Evolutionary conservation across 2,797 vertebrate species (phyloP), one percentile per base, ranked within the genome.

Genomic region (Erithacus rubecula): DNA sequence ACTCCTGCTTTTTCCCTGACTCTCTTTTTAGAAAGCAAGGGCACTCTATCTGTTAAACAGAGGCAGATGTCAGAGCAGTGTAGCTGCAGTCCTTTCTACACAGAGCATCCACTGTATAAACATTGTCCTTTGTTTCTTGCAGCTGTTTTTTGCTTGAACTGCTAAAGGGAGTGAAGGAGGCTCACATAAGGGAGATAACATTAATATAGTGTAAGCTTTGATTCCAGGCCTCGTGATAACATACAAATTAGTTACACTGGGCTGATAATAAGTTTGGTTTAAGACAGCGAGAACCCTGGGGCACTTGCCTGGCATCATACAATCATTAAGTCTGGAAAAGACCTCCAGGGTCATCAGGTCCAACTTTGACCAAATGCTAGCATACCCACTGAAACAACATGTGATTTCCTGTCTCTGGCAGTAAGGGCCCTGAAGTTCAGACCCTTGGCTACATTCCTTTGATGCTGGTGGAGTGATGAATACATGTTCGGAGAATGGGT

Each of bases 151-250:
- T 24, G 10, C 59, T 37, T 76, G 43, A 82, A 47, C 60, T 63
- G 52, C n/a, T 87, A 80, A 71, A 77, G 63, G 55, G 37, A 91
- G 70, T 9, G 77, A 92, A 74, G 87, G 83, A 89, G 93, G 67
- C 56, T 75, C 68, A 30, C 58, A 37, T 37, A 74, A 63, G 39
- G 52, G 36, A 92, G 77, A 83, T 20, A 83, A 34, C 13, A 58
- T 14, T 80, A 37, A 81, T 46, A 72, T 23, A 55, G 27, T 37
- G 58, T 36, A 79, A 83, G 56, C 71, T 95, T 94, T 76, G 62
- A 87, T 84, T 82, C 51, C 67, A 91, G 44, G 55, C 55, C 79
- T 90, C 9, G 4, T 82, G 72, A 96, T 85, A 96, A 87, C 49
- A 70, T 3, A 83, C 7, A 68, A 64, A 81, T 53, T 37, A 87